These are phyloP conservation scores for Muscina levida DNA, from an alignment of 2,888 invertebrate species.

Conservation along the genomic window DNA sequence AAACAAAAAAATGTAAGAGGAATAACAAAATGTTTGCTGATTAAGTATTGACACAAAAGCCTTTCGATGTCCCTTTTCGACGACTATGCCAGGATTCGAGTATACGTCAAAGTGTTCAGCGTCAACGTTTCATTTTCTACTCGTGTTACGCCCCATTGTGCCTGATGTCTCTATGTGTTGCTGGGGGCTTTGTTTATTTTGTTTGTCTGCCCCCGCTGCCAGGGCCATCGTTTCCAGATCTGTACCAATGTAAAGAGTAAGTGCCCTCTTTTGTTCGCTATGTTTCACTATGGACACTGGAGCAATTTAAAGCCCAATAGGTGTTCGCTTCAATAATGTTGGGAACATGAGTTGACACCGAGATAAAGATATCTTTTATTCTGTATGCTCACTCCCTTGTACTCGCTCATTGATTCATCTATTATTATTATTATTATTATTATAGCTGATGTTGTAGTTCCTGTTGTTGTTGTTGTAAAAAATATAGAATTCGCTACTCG, in stretches of 20 bases:
- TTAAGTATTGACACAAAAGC: slow-evolving; percentile 60
- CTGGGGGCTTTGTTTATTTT: slow-evolving; percentile 18
- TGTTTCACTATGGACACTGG: slow-evolving; percentile 4
- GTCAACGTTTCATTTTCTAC: not conserved
- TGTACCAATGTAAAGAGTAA: not conserved
- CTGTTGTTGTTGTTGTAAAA: not conserved
- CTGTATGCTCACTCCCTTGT: not conserved
- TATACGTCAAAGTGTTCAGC: slow-evolving; percentile 11
- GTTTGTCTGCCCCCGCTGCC: not conserved
- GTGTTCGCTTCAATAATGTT: slow-evolving; percentile 27
- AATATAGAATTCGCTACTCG: slow-evolving; percentile 16
- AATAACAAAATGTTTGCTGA: slow-evolving; percentile 45
- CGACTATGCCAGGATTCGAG: slow-evolving; percentile 11
- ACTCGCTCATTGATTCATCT: slow-evolving; percentile 8
- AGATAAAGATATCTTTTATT: slow-evolving; percentile 4
- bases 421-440: too few species aligned
- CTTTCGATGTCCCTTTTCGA: slow-evolving; percentile 41
- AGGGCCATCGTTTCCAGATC: not conserved
- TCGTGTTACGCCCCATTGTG: slow-evolving; percentile 31
- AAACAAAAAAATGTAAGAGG: not conserved
- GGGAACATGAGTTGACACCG: slow-evolving; percentile 20
- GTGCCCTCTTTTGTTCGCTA: slow-evolving; percentile 24
- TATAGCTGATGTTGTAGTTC: too few species aligned
- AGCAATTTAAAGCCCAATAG: slow-evolving; percentile 51
- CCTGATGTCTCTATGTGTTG: not conserved